These are phyloP conservation scores for Arrhopalites spinosus DNA, from an alignment of 2,888 invertebrate genomes.

Conservation along the genomic window DNA sequence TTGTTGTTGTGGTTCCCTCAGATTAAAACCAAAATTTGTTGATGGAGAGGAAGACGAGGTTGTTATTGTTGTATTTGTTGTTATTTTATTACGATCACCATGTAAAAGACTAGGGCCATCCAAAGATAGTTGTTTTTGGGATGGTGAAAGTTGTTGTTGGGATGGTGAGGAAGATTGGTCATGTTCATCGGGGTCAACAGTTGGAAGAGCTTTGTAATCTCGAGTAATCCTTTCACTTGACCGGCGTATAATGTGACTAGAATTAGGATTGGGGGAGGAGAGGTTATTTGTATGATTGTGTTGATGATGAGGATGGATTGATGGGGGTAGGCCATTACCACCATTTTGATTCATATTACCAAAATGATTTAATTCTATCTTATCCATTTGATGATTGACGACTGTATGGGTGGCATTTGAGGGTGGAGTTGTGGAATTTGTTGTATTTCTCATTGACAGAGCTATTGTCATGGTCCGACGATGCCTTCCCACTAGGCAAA, in stretches of 20 bases:
- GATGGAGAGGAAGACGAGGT: not conserved
- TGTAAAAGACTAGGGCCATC: no score
- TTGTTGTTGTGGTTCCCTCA: not conserved
- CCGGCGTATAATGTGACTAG: not conserved
- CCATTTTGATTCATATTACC: constrained; percentile 42
- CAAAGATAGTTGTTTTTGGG: constrained; percentile 8
- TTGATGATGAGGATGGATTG: not conserved
- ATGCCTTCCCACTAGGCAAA: constrained; percentile 70
- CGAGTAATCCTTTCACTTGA: constrained; percentile 9
- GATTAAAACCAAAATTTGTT: no score
- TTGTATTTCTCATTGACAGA: no score
- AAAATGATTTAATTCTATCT: constrained; percentile 35
- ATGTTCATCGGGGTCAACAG: constrained; percentile 49
- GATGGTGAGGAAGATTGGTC: not conserved
- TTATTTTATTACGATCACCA: no score
- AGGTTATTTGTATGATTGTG: not conserved
- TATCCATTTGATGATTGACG: constrained; percentile 19
- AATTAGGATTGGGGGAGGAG: not conserved
- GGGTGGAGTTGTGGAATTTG: no score
- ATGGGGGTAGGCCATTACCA: constrained; percentile 12
- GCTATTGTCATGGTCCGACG: constrained; percentile 62
- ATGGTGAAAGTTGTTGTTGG: not conserved
- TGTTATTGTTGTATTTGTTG: not conserved
- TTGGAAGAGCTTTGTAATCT: constrained; percentile 53
- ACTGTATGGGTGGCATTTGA: not conserved